Base-by-base conservation (phyloP, 2,888 invertebrate genomes). In the Cepaea hortensis region DNA sequence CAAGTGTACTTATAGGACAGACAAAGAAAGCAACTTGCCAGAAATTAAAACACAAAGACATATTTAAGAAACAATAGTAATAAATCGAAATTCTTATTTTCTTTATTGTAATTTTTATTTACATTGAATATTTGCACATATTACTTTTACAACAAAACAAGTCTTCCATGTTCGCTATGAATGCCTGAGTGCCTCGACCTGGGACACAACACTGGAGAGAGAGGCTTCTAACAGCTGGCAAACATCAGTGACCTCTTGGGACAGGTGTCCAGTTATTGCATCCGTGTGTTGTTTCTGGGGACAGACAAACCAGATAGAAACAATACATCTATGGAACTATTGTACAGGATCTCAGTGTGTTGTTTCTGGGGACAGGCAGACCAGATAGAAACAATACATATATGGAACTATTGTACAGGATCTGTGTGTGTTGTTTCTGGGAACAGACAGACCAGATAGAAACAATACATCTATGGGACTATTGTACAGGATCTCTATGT, bases 201-300 rank as follows among this genome's bases (percentile, higher is more conserved):
- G 90, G 72, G 88, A 35, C 50, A 90, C 61, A 35, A 91, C 87
- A 62, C 85, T 83, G 15, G 88, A 79, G 48, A 91, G 87, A 70
- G 89, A 89, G 2, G 87, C 85, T 46, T 91, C 90, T 68, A 92
- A 84, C 6, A 87, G 85, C n/a, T 88, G 68, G 87, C 90, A 91
- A 3, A 87, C 61, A 20, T 90, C 89, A 23, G 81, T 79, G n/a
- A 91, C 86, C 3, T 89, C 89, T 50, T 88, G 85, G 11, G 89
- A 81, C 62, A 91, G 50, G 15, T 87, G 87, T 77, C 90, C 88
- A 11, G 88, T 88, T 55, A 91, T 75, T 13, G 91, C 89, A 79
- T 92, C 91, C 81, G 91, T 90, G 86, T 92, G 91, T 20, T 91
- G 89, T 90, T 91, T 91, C 93, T 93, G 90, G 23, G 62, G 62